Percentiles rank a stretch among this genome's conserved stretches.
phyloP scores from a whole-genome alignment of 1,140 invertebrate genomes.

The Paraescarpia echinospica region DNA sequence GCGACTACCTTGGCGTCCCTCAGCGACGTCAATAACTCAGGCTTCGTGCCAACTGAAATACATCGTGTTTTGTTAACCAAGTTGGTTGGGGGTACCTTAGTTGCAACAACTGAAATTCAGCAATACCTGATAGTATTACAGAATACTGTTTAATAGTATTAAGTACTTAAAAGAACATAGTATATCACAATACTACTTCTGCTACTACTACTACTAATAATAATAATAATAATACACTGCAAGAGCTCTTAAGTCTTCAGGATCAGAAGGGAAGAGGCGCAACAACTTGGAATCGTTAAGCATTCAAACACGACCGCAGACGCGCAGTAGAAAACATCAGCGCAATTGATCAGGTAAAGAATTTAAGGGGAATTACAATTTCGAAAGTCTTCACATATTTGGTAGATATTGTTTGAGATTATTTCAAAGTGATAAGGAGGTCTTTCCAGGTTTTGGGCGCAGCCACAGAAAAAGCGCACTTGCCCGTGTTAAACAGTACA shows the following conservation, averaged over 20 bases:
- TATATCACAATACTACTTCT: not conserved
- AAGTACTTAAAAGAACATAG: not conserved
- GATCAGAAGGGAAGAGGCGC: too few relatives aligned
- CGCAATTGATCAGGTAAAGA: too few relatives aligned
- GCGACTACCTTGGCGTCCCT: constrained; percentile 26
- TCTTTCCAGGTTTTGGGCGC: too few relatives aligned
- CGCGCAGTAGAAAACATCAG: too few relatives aligned
- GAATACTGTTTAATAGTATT: not conserved
- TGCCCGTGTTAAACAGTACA: not conserved
- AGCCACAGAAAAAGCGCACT: too few relatives aligned
- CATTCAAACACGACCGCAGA: too few relatives aligned
- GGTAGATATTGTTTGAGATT: not conserved
- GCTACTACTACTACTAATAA: not conserved
- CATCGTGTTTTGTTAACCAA: not conserved
- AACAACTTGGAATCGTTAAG: too few relatives aligned
- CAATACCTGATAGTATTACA: not conserved
- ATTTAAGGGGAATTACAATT: too few relatives aligned
- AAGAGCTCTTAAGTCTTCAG: too few relatives aligned
- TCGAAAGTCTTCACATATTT: too few relatives aligned
- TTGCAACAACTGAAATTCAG: not conserved
- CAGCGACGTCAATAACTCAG: constrained; percentile 26
- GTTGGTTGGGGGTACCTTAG: not conserved
- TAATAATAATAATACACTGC: not conserved
- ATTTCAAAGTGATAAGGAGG: too few relatives aligned
- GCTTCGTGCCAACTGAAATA: constrained; percentile 30